A percentile compares a stretch with the other conserved stretches of the same genome.
These are phyloP conservation scores for Bufotes viridis DNA, from an alignment of 2,797 vertebrate genomes.

Conservation along the genomic window DNA sequence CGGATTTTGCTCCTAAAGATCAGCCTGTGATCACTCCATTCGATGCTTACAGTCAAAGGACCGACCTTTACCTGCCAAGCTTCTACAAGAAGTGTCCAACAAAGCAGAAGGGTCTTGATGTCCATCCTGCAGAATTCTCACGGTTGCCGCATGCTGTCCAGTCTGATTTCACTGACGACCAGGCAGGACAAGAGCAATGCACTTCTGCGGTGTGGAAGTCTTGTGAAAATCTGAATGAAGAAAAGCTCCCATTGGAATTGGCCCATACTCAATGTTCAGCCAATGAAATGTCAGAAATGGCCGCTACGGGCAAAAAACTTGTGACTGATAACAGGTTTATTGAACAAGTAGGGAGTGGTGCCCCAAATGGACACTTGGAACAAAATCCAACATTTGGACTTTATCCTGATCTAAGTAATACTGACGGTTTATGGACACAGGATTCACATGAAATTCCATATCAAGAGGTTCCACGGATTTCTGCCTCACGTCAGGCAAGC, in stretches of 20 bases:
- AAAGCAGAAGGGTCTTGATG: constrained; percentile 4
- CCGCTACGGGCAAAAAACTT: not conserved
- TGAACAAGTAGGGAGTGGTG: not conserved
- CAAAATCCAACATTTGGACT: not conserved
- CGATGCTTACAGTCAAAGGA: not conserved
- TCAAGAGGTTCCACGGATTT: constrained; percentile 76
- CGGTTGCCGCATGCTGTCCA: not conserved
- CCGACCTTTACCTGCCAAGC: not conserved
- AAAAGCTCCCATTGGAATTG: not conserved
- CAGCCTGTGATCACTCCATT: not conserved
- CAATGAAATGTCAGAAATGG: not conserved
- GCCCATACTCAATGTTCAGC: constrained; percentile 66
- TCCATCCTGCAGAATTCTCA: not conserved
- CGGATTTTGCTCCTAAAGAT: not conserved
- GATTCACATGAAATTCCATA: constrained; percentile 71
- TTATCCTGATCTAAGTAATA: constrained; percentile 49
- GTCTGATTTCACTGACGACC: not conserved
- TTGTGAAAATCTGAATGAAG: not conserved
- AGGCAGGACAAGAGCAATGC: not conserved
- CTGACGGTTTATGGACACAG: constrained; percentile 68
- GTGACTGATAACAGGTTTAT: not conserved
- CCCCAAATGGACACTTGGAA: not conserved
- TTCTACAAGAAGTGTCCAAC: constrained; percentile 23
- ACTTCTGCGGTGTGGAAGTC: not conserved
- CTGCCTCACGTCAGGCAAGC: constrained; percentile 92